Conservation (phyloP, 2,113 vertebrate genomes). For the Ascaphus truei region DNA sequence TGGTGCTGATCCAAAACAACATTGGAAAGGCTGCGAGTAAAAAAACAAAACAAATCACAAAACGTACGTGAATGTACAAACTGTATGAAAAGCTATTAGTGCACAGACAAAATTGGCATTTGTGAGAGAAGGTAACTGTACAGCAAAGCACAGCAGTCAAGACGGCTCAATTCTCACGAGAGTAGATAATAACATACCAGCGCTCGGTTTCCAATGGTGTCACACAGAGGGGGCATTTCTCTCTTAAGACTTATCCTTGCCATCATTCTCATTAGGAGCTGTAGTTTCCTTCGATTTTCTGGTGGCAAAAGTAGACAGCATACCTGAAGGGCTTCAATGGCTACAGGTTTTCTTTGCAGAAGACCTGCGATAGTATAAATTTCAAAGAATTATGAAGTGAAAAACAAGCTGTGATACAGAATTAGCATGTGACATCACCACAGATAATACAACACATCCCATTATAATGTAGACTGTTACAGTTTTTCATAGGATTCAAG, state of each 20-base stretch:
- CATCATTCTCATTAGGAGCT: slow-evolving; percentile 79
- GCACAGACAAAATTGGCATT: background rate
- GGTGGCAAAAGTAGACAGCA: slow-evolving; percentile 78
- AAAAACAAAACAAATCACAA: too few relatives aligned
- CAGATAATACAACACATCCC: too few relatives aligned
- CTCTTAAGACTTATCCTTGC: slow-evolving; percentile 67
- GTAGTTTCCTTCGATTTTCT: slow-evolving; percentile 73
- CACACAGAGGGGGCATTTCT: slow-evolving; percentile 71
- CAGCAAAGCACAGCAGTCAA: slow-evolving; percentile 13
- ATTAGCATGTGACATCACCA: too few relatives aligned
- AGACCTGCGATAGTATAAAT: slow-evolving; percentile 51
- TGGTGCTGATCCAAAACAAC: too few relatives aligned
- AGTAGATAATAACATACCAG: slow-evolving; percentile 58
- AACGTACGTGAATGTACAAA: too few relatives aligned
- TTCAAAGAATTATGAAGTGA: background rate
- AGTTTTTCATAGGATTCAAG: too few relatives aligned
- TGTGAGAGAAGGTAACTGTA: background rate
- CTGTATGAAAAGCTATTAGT: too few relatives aligned
- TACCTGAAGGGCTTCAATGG: slow-evolving; percentile 74
- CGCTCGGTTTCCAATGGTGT: slow-evolving; percentile 65
- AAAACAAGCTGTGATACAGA: too few relatives aligned
- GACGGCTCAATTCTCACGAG: slow-evolving; percentile 9
- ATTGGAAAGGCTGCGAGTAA: too few relatives aligned
- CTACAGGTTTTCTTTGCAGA: slow-evolving; percentile 60
- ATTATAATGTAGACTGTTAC: too few relatives aligned